Evolutionary conservation across 2,113 vertebrate species (phyloP).

Genomic region (Oxyura jamaicensis): DNA sequence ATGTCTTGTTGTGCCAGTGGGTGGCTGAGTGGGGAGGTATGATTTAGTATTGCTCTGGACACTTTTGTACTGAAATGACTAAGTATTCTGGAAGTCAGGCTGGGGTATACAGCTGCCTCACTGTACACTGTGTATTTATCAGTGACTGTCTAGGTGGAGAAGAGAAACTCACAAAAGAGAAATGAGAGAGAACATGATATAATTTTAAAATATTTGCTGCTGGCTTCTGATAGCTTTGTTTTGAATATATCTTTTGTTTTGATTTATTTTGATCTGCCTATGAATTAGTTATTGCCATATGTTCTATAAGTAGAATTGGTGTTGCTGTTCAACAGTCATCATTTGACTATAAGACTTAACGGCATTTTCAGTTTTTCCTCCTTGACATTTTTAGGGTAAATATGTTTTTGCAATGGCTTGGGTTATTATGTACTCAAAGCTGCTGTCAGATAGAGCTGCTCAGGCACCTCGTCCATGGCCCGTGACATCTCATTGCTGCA

Average conservation of each 20-base stretch:
- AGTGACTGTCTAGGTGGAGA: neutral
- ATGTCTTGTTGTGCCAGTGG: neutral
- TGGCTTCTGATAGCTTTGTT: neutral
- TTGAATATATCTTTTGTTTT: neutral
- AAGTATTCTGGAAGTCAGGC: neutral
- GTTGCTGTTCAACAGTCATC: neutral
- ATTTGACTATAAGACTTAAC: neutral
- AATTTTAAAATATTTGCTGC: neutral
- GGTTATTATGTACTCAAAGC: neutral
- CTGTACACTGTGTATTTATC: neutral
- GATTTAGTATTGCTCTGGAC: neutral
- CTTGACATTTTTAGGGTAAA: constrained; percentile 52
- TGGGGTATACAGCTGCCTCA: neutral
- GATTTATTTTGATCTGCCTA: constrained; percentile 38
- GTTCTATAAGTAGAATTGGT: constrained; percentile 48
- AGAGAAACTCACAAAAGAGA: neutral
- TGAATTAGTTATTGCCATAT: constrained; percentile 49
- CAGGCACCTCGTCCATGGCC: neutral
- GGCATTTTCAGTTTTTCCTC: neutral
- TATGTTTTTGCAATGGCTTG: constrained; percentile 11
- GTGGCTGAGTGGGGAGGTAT: neutral
- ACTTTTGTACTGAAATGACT: neutral
- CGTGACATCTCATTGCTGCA: neutral
- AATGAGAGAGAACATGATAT: constrained; percentile 36
- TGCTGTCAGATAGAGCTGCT: neutral